Evolutionary conservation across 2,888 invertebrate species (phyloP).

Genomic region (Limenitis camilla): DNA sequence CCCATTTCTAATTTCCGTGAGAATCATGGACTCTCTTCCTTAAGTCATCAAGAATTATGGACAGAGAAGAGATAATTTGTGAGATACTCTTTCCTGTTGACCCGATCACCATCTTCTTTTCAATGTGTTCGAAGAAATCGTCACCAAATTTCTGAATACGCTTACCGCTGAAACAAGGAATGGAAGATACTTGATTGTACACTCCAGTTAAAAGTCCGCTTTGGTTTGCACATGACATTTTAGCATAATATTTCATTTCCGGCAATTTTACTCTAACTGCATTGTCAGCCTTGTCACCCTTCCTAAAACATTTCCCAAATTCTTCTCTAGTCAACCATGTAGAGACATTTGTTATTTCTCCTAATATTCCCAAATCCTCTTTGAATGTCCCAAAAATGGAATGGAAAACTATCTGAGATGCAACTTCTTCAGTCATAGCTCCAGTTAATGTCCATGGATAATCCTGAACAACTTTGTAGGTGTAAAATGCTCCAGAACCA

Average conservation of each 20-base stretch:
- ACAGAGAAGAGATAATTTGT: too few species aligned
- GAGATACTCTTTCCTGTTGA: background rate
- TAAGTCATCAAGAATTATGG: too few species aligned
- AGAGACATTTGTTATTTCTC: background rate
- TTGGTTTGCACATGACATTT: conserved; percentile 26
- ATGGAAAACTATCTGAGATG: conserved; percentile 25
- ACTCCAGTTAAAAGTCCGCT: conserved; percentile 22
- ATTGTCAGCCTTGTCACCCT: conserved; percentile 2
- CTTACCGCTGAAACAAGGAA: conserved; percentile 16
- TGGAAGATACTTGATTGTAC: conserved; percentile 22
- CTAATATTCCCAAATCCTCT: conserved; percentile 23
- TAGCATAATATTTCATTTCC: conserved; percentile 16
- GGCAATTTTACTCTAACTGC: conserved; percentile 5
- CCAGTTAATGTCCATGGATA: conserved; percentile 11
- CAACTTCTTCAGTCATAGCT: conserved; percentile 19
- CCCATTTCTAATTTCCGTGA: too few species aligned
- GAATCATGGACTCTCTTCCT: too few species aligned
- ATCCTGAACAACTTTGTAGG: conserved; percentile 14
- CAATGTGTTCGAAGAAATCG: conserved; percentile 11
- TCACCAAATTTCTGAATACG: conserved; percentile 18
- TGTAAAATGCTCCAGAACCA: conserved; percentile 25
- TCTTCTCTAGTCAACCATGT: conserved; percentile 25
- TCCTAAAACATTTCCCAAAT: conserved; percentile 17
- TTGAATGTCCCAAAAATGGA: conserved; percentile 27
- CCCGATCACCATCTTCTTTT: background rate